Percentiles rank a stretch among this genome's conserved stretches.
phyloP scores from a whole-genome alignment of 2,888 invertebrate genomes.

The Galerucella calmariensis region DNA sequence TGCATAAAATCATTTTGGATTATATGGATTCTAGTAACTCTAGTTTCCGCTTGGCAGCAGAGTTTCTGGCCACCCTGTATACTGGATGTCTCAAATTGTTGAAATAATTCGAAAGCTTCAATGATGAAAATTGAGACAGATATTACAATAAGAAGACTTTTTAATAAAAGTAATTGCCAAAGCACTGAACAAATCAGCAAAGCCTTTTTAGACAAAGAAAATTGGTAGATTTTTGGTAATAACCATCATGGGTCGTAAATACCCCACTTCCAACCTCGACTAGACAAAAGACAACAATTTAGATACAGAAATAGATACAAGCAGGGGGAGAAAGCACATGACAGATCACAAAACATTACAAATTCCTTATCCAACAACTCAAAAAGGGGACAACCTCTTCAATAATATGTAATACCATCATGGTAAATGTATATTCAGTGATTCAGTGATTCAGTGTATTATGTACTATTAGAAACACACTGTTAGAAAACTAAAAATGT shows the following conservation, averaged over 20 bases:
- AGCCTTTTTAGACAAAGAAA: slow-evolving; percentile 4
- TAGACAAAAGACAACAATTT: no score
- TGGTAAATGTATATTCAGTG: slow-evolving; percentile 8
- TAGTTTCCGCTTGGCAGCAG: no score
- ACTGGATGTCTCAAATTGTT: background rate
- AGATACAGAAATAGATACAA: slow-evolving; percentile 3
- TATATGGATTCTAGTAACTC: no score
- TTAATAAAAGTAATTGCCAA: slow-evolving; percentile 16
- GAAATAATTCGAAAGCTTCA: background rate
- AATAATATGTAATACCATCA: background rate
- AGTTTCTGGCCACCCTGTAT: background rate
- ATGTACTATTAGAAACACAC: background rate
- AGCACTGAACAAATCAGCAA: slow-evolving; percentile 12
- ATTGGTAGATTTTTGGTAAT: no score
- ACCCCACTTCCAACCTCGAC: no score
- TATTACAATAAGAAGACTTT: background rate
- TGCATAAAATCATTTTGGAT: no score
- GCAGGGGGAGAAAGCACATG: background rate
- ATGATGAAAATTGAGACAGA: background rate
- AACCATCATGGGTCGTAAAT: no score
- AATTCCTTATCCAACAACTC: background rate
- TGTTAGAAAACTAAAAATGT: background rate
- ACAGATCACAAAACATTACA: slow-evolving; percentile 1
- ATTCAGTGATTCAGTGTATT: no score
- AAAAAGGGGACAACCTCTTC: background rate